These are phyloP conservation scores for Lycorma delicatula DNA, from an alignment of 1,140 invertebrate species.

Conservation along the genomic window DNA sequence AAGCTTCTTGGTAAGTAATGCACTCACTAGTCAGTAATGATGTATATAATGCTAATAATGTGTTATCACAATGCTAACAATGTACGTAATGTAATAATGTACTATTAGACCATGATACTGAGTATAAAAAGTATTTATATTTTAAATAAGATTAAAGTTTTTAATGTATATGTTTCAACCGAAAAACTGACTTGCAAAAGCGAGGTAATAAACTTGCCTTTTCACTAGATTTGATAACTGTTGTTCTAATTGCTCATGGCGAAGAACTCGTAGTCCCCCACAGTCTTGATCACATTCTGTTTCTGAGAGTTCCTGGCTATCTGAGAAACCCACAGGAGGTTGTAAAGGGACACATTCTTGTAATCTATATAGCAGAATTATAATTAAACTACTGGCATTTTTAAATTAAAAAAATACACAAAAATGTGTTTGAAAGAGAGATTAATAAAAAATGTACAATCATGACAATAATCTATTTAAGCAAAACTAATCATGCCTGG, in stretches of 20 bases:
- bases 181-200: background rate
- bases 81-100: background rate
- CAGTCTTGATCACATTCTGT: constrained; percentile 21
- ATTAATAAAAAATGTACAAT: too few relatives aligned
- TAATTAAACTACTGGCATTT: background rate
- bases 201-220: constrained; percentile 10
- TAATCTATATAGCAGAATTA: background rate
- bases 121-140: background rate
- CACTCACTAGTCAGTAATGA: background rate
- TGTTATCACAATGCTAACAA: background rate
- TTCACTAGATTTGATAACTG: constrained; percentile 22
- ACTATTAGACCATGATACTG: background rate
- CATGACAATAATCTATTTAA: too few relatives aligned
- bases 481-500: too few relatives aligned
- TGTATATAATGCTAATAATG: background rate
- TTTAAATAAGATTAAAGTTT: background rate
- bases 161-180: background rate
- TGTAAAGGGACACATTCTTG: constrained; percentile 19
- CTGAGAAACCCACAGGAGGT: constrained; percentile 29
- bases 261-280: constrained; percentile 10
- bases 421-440: background rate
- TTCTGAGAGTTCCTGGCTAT: constrained; percentile 26
- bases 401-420: background rate
- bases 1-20: too few relatives aligned
- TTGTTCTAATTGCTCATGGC: constrained; percentile 24